Conservation (phyloP, 2,888 invertebrate genomes). For the Tetanocera ferruginea region DNA sequence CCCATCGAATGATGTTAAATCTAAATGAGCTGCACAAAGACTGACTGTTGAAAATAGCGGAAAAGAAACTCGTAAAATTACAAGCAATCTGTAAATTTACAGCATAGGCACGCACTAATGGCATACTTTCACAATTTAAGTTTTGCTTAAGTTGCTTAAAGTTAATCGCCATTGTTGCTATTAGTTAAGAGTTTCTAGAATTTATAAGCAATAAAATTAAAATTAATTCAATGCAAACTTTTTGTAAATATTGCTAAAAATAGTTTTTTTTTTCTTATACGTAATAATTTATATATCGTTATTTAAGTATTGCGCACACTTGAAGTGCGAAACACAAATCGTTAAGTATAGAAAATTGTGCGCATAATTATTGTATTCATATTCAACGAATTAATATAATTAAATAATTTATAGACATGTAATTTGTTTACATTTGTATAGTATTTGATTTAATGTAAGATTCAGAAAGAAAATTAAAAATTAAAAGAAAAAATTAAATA, state of each 20-base stretch:
- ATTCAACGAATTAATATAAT: conserved; percentile 20
- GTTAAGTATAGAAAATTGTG: neutral
- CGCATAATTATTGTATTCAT: conserved; percentile 16
- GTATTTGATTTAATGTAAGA: conserved; percentile 26
- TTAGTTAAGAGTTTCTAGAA: too few relatives aligned
- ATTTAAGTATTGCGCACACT: conserved; percentile 12
- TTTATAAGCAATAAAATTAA: neutral
- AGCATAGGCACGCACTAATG: neutral
- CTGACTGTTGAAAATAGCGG: conserved; percentile 39
- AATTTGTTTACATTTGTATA: conserved; percentile 35
- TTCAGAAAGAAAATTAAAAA: conserved; percentile 26
- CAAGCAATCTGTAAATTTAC: neutral
- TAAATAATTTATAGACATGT: conserved; percentile 34
- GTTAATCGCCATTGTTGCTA: neutral
- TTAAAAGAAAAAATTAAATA: conserved; percentile 35
- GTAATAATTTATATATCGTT: conserved; percentile 24
- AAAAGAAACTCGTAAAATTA: conserved; percentile 7
- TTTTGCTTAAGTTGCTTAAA: conserved; percentile 11
- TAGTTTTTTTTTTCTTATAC: conserved; percentile 6
- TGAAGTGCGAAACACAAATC: neutral
- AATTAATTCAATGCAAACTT: neutral
- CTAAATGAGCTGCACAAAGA: conserved; percentile 34
- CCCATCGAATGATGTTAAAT: neutral
- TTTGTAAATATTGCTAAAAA: conserved; percentile 29
- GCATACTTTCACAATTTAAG: neutral